phyloP scores from a whole-genome alignment of 1,140 invertebrate species.

The Drosophila bocki region DNA sequence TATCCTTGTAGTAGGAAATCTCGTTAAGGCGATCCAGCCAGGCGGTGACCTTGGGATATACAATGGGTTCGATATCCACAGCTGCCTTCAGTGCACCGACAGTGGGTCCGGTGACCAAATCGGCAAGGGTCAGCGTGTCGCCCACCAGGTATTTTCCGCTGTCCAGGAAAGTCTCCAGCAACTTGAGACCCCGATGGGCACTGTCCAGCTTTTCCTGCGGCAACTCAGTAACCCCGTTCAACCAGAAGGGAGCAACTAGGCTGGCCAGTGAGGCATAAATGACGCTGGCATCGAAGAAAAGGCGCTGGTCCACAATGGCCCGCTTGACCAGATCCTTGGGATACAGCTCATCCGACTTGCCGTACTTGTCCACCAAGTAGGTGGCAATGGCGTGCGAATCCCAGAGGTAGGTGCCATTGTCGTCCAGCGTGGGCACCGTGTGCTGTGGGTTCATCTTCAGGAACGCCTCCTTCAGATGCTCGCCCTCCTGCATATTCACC shows the following conservation, averaged over 20 bases:
- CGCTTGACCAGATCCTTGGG: slow-evolving; percentile 86
- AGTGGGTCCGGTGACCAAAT: slow-evolving; percentile 86
- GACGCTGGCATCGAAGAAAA: slow-evolving; percentile 87
- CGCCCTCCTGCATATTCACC: slow-evolving; percentile 87
- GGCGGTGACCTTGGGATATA: slow-evolving; percentile 57
- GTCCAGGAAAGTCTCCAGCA: slow-evolving; percentile 85
- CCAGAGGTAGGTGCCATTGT: slow-evolving; percentile 53
- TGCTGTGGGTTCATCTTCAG: slow-evolving; percentile 79
- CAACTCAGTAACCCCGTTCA: slow-evolving; percentile 34
- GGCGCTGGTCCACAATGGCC: slow-evolving; percentile 86
- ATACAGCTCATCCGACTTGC: slow-evolving; percentile 86
- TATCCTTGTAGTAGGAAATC: slow-evolving; percentile 70
- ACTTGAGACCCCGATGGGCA: slow-evolving; percentile 84
- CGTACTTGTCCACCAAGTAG: slow-evolving; percentile 87
- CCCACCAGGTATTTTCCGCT: slow-evolving; percentile 86
- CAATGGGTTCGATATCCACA: slow-evolving; percentile 49
- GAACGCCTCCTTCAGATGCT: slow-evolving; percentile 88
- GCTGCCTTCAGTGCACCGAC: slow-evolving; percentile 68
- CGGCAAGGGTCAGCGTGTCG: slow-evolving; percentile 88
- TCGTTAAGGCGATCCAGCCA: slow-evolving; percentile 54
- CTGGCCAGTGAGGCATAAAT: slow-evolving; percentile 86
- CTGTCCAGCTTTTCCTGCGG: slow-evolving; percentile 51
- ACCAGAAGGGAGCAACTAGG: slow-evolving; percentile 46
- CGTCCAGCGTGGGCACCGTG: slow-evolving; percentile 72
- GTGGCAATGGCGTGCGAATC: slow-evolving; percentile 83